Percentiles rank a stretch among this genome's conserved stretches.
Evolutionary conservation across 2,797 vertebrate species (phyloP).

Genomic region (Apogon talboti): DNA sequence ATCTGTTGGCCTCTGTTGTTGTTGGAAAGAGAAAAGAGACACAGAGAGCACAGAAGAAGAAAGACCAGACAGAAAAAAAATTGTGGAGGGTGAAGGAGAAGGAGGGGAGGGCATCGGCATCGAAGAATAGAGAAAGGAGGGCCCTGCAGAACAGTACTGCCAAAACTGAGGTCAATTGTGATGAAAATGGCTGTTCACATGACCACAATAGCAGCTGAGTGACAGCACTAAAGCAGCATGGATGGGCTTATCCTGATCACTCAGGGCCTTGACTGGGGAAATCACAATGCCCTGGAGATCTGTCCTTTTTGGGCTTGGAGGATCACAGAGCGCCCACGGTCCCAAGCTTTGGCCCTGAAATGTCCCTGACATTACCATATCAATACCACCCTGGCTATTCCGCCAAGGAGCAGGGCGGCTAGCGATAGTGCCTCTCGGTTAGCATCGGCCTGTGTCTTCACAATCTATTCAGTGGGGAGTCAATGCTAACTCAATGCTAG

Average conservation of each 20-base stretch:
- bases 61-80: constrained; percentile 59
- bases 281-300: constrained; percentile 78
- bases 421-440: constrained; percentile 69
- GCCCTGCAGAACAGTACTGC: constrained; percentile 73
- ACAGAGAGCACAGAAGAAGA: constrained; percentile 36
- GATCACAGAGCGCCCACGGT: constrained; percentile 78
- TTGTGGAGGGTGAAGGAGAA: constrained; percentile 57
- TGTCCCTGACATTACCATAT: constrained; percentile 76
- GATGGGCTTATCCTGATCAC: constrained; percentile 81
- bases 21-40: constrained; percentile 25
- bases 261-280: constrained; percentile 77
- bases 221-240: constrained; percentile 77
- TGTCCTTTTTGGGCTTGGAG: constrained; percentile 76
- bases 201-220: constrained; percentile 79
- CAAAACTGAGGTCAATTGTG: constrained; percentile 81
- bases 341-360: constrained; percentile 74
- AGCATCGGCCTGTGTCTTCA: constrained; percentile 59
- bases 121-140: constrained; percentile 66
- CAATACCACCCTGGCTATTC: constrained; percentile 64
- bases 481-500: constrained; percentile 68
- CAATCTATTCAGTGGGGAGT: constrained; percentile 72
- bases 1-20: constrained; percentile 41
- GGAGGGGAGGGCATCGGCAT: constrained; percentile 48
- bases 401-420: constrained; percentile 67
- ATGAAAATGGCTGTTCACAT: constrained; percentile 82